These are phyloP conservation scores for Pristis pectinata DNA, from an alignment of 2,797 vertebrate genomes.

Conservation along the genomic window DNA sequence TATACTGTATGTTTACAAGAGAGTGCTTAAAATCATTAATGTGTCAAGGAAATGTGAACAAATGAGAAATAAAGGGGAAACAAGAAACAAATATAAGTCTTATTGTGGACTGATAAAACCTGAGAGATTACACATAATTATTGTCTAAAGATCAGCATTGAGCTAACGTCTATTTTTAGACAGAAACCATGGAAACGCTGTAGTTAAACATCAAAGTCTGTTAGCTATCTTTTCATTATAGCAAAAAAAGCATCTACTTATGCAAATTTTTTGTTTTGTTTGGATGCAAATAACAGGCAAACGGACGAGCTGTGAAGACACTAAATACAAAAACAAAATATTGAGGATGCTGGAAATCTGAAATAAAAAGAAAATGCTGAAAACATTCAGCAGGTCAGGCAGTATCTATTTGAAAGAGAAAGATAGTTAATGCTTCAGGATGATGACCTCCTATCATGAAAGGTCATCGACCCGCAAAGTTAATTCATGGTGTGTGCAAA, in stretches of 20 bases:
- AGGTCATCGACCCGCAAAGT: no score
- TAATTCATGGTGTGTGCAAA: neutral
- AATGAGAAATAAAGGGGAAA: constrained; percentile 10
- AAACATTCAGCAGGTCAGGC: no score
- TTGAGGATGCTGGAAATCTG: no score
- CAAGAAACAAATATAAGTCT: constrained; percentile 24
- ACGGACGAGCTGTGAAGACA: neutral
- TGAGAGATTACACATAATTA: neutral
- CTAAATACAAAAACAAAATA: no score
- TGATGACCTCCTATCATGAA: no score
- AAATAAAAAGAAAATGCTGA: no score
- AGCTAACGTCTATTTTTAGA: constrained; percentile 24
- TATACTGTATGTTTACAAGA: neutral
- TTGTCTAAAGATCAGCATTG: constrained; percentile 25
- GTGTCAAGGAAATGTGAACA: neutral
- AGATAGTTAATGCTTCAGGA: no score
- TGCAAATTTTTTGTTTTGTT: constrained; percentile 22
- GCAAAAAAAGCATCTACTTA: constrained; percentile 1
- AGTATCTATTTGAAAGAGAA: no score
- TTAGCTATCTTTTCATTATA: constrained; percentile 32
- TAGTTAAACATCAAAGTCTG: constrained; percentile 26
- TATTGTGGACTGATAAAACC: neutral
- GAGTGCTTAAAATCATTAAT: neutral
- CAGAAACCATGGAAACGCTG: constrained; percentile 32
- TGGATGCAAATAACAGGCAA: constrained; percentile 21